Evolutionary conservation across 1,140 invertebrate species (phyloP).

Genomic region (Argopecten irradians): DNA sequence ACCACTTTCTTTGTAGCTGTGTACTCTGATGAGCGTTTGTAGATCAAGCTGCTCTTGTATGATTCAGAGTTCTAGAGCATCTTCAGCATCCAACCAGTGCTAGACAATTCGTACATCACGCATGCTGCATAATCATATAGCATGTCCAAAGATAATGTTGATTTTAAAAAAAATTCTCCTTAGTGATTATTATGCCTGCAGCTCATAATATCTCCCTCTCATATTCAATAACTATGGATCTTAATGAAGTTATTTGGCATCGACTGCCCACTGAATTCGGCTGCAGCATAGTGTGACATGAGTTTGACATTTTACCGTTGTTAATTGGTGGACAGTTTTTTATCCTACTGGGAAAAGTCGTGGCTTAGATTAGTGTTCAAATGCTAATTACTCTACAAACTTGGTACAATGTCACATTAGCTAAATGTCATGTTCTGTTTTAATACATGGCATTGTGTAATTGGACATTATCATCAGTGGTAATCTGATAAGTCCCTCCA

Average conservation of each 20-base stretch:
- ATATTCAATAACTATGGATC: neutral
- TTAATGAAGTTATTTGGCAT: neutral
- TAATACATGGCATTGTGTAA: neutral
- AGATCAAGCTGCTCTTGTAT: neutral
- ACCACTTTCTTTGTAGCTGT: neutral
- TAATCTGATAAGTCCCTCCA: neutral
- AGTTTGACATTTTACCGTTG: neutral
- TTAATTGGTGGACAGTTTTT: neutral
- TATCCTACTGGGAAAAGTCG: neutral
- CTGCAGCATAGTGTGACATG: neutral
- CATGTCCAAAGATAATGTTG: neutral
- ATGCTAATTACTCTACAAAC: neutral
- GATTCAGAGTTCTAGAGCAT: neutral
- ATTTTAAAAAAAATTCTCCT: neutral
- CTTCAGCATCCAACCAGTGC: neutral
- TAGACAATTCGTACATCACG: neutral
- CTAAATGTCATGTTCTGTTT: constrained; percentile 5
- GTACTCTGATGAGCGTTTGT: neutral
- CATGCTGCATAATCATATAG: neutral
- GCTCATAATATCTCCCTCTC: neutral
- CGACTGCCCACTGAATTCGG: neutral
- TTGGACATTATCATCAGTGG: neutral
- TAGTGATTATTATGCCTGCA: neutral
- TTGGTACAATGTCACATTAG: constrained; percentile 1
- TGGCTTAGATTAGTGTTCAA: neutral